A percentile compares a stretch with the other conserved stretches of the same genome.
phyloP scores from a whole-genome alignment of 1,140 invertebrate genomes.

The Lineus longissimus region DNA sequence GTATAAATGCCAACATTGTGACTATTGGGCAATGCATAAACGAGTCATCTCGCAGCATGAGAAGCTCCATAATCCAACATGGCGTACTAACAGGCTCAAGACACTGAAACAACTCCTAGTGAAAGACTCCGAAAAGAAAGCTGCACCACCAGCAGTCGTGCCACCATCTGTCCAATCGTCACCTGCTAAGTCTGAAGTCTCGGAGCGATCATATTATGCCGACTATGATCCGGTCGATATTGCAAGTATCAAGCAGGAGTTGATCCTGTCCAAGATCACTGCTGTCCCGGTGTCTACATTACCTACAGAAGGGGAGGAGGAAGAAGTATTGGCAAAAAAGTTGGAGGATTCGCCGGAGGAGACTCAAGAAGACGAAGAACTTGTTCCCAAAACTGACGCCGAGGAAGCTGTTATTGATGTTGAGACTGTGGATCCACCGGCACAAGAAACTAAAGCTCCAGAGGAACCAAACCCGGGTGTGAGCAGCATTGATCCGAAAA shows the following conservation, averaged over 20 bases:
- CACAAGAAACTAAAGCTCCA: constrained; percentile 35
- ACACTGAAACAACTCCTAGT: constrained; percentile 1
- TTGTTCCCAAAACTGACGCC: not conserved
- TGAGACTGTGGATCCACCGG: constrained; percentile 1
- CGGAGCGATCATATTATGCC: constrained; percentile 29
- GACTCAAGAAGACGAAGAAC: not conserved
- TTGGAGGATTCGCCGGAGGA: not conserved
- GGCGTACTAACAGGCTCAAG: not conserved
- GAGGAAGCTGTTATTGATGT: not conserved
- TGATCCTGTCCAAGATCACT: constrained; percentile 45
- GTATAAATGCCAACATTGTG: constrained; percentile 75
- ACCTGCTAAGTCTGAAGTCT: constrained; percentile 40
- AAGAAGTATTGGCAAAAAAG: not conserved
- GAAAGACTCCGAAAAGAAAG: constrained; percentile 16
- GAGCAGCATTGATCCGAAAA: constrained; percentile 31
- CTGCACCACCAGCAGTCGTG: not conserved
- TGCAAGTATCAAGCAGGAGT: constrained; percentile 43
- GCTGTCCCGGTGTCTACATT: constrained; percentile 25
- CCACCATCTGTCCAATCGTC: constrained; percentile 23
- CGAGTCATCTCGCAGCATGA: constrained; percentile 75
- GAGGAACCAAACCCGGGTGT: constrained; percentile 34
- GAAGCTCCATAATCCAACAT: constrained; percentile 65
- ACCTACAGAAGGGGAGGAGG: not conserved
- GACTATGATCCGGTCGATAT: constrained; percentile 44
- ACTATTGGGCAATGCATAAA: constrained; percentile 76